Percentiles rank a stretch among this genome's conserved stretches.
Conservation (phyloP, 2,797 vertebrate species). For the Microcaecilia unicolor region DNA sequence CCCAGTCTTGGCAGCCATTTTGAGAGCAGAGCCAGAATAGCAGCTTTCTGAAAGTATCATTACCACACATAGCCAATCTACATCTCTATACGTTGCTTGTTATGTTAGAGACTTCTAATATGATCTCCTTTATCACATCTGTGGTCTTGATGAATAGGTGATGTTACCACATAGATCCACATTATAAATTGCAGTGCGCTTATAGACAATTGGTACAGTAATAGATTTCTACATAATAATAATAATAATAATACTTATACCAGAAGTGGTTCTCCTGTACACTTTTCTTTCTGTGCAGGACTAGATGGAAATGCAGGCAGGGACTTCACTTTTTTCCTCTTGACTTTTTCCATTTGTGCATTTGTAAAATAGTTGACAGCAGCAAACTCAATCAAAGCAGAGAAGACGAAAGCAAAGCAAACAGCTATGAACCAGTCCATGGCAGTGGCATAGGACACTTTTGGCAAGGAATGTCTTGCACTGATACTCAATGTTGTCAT, state of each 20-base stretch:
- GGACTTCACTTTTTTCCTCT: constrained; percentile 75
- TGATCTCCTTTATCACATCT: too few relatives aligned
- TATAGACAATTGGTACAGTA: too few relatives aligned
- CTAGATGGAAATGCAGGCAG: constrained; percentile 58
- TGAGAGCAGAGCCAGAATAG: too few relatives aligned
- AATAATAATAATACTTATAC: constrained; percentile 39
- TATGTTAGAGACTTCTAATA: too few relatives aligned
- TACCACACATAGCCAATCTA: too few relatives aligned
- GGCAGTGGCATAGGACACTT: constrained; percentile 95
- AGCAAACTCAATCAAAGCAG: constrained; percentile 94
- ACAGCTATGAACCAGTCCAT: constrained; percentile 99
- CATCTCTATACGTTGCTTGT: too few relatives aligned
- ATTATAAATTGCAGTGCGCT: too few relatives aligned
- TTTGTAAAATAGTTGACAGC: constrained; percentile 98
- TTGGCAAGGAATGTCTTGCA: constrained; percentile 90
- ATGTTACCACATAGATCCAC: too few relatives aligned
- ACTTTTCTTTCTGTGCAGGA: constrained; percentile 61
- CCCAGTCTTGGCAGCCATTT: too few relatives aligned
- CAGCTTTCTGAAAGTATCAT: too few relatives aligned
- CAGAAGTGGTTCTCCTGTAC: constrained; percentile 61
- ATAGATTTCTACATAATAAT: too few relatives aligned
- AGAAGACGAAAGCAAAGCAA: constrained; percentile 97
- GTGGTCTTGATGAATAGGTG: too few relatives aligned
- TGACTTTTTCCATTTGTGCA: constrained; percentile 74
- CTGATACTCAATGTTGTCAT: constrained; percentile 98